Base-by-base conservation (phyloP, 2,113 vertebrate species). In the Pampusana beccarii region DNA sequence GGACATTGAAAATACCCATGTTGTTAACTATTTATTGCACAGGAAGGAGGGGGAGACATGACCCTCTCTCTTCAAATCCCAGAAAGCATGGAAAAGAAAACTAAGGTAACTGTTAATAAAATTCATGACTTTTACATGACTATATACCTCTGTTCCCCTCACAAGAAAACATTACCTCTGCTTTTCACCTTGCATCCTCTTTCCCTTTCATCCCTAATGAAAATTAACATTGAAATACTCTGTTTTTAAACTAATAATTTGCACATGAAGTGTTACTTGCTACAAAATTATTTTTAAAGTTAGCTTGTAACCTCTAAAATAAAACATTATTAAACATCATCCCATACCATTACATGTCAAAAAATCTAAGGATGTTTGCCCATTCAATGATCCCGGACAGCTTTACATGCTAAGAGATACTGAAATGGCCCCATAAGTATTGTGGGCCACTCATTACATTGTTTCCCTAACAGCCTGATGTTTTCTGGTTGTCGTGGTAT, bases 11-110 rank as follows among this genome's bases (percentile, higher is more conserved):
- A 95, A 84, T 84, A 74, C 28, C 20, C 48, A 11, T 28, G 36
- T 13, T 81, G 61, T 81, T 92, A 96, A 90, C 33, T 86, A 34
- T 67, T 93, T 90, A 84, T 67, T 88, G 71, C 67, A 91, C 16
- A 81, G 48, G 61, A 74, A 84, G 31, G 5, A 74, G 34, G 14
- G 26, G 38, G 51, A 83, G 58, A 69, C 3, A 23, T 23, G n/a
- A 80, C 33, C 24, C 18, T 57, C 34, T n/a, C 64, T 84, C 46
- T 80, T 92, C 75, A 90, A 88, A 80, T n/a, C 38, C 72, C 53
- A 31, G 71, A 86, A 90, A 86, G 38, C 67, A 90, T 1, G 16
- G 44, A n/a, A 95, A 62, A 88, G 13, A 86, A 80, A 74, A 20
- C 19, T 44, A 64, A 71, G 20, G 33, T 31, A 70, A 87, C n/a